A percentile compares a stretch with the other conserved stretches of the same genome.
phyloP scores from a whole-genome alignment of 2,797 vertebrate genomes.

The Pachyuromys duprasi region DNA sequence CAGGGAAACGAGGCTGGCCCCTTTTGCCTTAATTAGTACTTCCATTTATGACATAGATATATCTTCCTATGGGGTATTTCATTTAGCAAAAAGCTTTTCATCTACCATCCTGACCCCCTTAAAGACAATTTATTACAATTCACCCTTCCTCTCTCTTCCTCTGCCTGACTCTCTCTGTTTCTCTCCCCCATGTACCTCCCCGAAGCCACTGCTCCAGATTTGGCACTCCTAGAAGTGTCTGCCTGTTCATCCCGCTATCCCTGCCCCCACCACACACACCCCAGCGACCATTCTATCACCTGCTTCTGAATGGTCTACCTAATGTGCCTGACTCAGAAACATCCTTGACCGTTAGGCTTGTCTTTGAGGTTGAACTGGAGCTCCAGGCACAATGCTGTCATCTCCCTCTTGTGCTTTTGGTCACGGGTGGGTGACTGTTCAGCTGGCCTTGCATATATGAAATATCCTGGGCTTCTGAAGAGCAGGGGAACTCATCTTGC shows the following conservation, averaged over 20 bases:
- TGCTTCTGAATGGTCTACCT: neutral
- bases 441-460: neutral
- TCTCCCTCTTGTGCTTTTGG: neutral
- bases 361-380: neutral
- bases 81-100: neutral
- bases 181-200: fast-evolving
- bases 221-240: neutral
- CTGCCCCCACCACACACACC: no score
- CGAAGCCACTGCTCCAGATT: neutral
- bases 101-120: neutral
- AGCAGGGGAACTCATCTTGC: no score
- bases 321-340: fast-evolving
- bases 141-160: neutral
- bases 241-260: fast-evolving
- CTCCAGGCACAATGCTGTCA: neutral
- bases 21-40: no score
- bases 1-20: neutral
- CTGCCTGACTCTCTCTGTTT: neutral
- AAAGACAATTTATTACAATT: neutral
- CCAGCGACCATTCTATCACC: fast-evolving
- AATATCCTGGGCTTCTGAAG: neutral
- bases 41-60: neutral
- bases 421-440: fast-evolving
- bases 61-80: neutral
- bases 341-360: neutral